Evolutionary conservation across 2,888 invertebrate genomes (phyloP).

Genomic region (Hemistola chrysoprasaria): DNA sequence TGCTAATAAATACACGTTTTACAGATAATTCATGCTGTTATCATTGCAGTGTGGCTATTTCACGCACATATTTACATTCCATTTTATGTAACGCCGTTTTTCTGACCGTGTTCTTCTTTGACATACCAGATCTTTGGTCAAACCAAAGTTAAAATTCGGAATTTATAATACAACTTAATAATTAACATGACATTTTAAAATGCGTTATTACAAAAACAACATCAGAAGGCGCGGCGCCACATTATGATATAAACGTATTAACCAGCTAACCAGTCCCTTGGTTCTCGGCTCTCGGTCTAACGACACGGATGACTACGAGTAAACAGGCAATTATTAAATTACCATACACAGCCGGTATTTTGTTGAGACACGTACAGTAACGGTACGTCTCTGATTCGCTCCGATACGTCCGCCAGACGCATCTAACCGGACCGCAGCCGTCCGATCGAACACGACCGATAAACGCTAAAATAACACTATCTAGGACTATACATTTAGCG

Average conservation of each 20-base stretch:
- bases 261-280: constrained; percentile 7
- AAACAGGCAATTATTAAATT: constrained; percentile 68
- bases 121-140: too few species aligned
- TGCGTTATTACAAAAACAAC: too few species aligned
- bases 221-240: too few species aligned
- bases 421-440: constrained; percentile 43
- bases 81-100: too few species aligned
- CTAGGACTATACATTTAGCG: constrained; percentile 38
- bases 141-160: too few species aligned
- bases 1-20: too few species aligned
- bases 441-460: constrained; percentile 36
- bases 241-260: constrained; percentile 10
- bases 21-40: too few species aligned
- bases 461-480: constrained; percentile 40
- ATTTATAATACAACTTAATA: too few species aligned
- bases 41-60: too few species aligned
- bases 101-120: too few species aligned
- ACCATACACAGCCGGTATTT: constrained; percentile 55
- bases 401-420: constrained; percentile 31
- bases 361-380: constrained; percentile 61
- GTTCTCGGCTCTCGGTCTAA: constrained; percentile 32
- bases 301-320: constrained; percentile 52
- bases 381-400: constrained; percentile 49
- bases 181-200: too few species aligned
- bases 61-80: too few species aligned